Base-by-base conservation (phyloP, 2,113 vertebrate genomes). In the Orcinus orca region DNA sequence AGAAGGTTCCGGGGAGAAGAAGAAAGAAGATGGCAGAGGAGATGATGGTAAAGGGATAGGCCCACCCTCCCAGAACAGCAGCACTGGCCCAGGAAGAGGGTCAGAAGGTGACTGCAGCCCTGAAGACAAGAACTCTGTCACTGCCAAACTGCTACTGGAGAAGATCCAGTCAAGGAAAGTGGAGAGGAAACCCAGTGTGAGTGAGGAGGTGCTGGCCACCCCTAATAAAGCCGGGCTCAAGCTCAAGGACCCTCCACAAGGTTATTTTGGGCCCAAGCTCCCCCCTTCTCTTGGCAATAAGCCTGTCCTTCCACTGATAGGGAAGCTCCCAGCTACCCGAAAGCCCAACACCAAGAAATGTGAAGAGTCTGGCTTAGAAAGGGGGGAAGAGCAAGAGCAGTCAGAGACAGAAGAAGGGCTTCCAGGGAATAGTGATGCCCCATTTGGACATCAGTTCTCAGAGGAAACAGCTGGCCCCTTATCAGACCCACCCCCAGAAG, bases 211-310 rank as follows among this genome's bases (percentile, higher is more conserved):
- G 97, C 97, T 98, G 81, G 96, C 92, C 92, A 97, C 97, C 95
- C 97, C 98, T 82, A 98, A 91, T 96, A 99, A 99, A 97, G 98
- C 99, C 47, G 99, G 99, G 29, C 97, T 98, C 88, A 99, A 99
- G 96, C 99, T 99, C 93, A 99, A 99, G 95, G 99, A 99, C 96
- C 99, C 99, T 60, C 99, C 99, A 18, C 99, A 99, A 98, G 99
- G 99, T 53, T 99, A 99, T 98, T 99, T 99, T 79, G 99, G 99
- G 67, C 99, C 99, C 1, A 99, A 99, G 96, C 99, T 99, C 6
- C 99, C 99, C 58, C 99, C 99, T 8, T 97, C 99, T 12, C 98
- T 99, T 38, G 99, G 99, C 96, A 99, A 95, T 98, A 99, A 99
- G 98, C 98, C 99, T 2, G 99, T 99, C 97, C 98, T 99, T 83